Base-by-base conservation (phyloP, 2,888 invertebrate genomes). In the Orgyia antiqua region DNA sequence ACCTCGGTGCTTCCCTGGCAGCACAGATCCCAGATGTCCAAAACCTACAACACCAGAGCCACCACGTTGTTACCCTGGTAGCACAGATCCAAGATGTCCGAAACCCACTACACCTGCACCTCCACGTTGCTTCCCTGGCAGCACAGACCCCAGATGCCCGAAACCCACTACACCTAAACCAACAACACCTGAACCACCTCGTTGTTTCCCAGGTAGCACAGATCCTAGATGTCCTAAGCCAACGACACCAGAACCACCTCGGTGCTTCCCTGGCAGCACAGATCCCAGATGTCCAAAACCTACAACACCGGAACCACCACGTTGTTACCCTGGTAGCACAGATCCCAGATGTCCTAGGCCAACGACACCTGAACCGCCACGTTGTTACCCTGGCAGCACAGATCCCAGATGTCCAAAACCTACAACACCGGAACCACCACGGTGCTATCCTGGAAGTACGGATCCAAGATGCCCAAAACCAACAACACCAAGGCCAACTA, bases 1-100 rank as follows among this genome's bases (percentile, higher is more conserved):
- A 4, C 57, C 57, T 0, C 53, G 43, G 0, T 72, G 70, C 25
- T 69, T 58, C 20, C 63, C 72, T 0, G 76, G 74, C 1, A 31
- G 20, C 8, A 21, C 21, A 2, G 59, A 30, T 11, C 24, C 25
- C 3, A 9, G 25, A 1, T 30, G 24, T 3, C 30, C 30, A 0
- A 24, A 19, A 5, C 48, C 60, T 9, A 51, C 67, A 0, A 51
- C 59, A 0, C 43, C 51, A 0, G 42, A 43, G 0, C 45, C 40
- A n/a, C 56, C 51, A 0, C 47, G 39, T n/a, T 61, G 61, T 10
- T 62, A 33, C 39, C 44, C 59, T 1, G 51, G 55, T 1, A 44
- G 29, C 1, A 43, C 31, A 0, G 51, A 62, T 9, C 30, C 47
- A 0, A 26, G 58, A 0, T 65, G 53, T 3, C 63, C 51, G 0